Base-by-base conservation (phyloP, 2,797 vertebrate species). In the Melanotaenia parkinsoni region DNA sequence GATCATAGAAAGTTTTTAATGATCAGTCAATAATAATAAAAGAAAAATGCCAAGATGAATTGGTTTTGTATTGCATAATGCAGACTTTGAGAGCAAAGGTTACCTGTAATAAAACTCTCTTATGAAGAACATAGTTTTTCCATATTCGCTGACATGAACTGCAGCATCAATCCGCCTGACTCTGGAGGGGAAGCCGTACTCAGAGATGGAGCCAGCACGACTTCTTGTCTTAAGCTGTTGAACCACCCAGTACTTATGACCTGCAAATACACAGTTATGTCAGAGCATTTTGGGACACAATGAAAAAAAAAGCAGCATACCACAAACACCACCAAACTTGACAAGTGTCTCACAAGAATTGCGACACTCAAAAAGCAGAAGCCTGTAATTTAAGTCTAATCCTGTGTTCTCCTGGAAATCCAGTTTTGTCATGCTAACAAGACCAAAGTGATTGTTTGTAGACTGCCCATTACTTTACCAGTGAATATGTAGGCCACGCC, bases 211-310 rank as follows among this genome's bases (percentile, higher is more conserved):
- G 58, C 86, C 80, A 47, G 77, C 58, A 20, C 69, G 74, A 82
- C 86, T 88, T 80, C 83, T 89, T 62, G 33, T 78, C 84, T 89
- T 89, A 66, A 91, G 84, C 80, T 85, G 71, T 50, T 87, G 84
- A 88, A 92, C 89, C 86, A 91, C 84, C 88, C 89, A 92, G 64
- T 93, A 94, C 77, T 92, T 94, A 77, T 66, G 80, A 89, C 90
- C 93, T 94, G 83, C 80, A 88, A 88, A 86, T 85, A 90, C 81
- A 90, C 56, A 73, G 75, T 59, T 45, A 10, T 87, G 87, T 90
- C 76, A 85, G 70, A 66, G 63, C 74, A 51, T 77, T 82, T 81
- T 67, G 61, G 79, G 62, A 84, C 75, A 81, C 71, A 59, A 60
- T 81, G 61, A 28, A 28, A 85, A 82, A 87, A 85, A 70, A 80